These are phyloP conservation scores for Microcebus lehilahytsara DNA, from an alignment of 2,113 vertebrate genomes.

Conservation along the genomic window DNA sequence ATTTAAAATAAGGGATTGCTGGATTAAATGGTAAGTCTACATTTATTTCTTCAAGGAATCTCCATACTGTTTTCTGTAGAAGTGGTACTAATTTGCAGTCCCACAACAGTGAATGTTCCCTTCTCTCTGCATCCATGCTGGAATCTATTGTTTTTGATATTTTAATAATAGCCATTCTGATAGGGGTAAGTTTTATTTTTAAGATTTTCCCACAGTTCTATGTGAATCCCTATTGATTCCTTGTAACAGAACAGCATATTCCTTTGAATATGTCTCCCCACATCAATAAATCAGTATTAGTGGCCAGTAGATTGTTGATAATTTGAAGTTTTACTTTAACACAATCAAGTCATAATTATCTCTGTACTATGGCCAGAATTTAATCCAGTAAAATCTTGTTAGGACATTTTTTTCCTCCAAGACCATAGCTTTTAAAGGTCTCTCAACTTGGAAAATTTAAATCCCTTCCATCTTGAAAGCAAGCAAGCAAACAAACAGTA, in stretches of 20 bases:
- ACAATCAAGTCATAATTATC: slow-evolving; percentile 55
- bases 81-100: too few species aligned
- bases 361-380: slow-evolving; percentile 51
- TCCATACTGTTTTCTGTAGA: too few species aligned
- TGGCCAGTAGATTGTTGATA: slow-evolving; percentile 59
- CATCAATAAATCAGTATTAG: slow-evolving; percentile 66
- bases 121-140: too few species aligned
- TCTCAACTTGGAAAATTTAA: slow-evolving; percentile 35
- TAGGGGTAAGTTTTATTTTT: background rate
- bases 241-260: background rate
- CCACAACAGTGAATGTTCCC: too few species aligned
- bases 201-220: slow-evolving; percentile 1
- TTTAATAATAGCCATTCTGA: too few species aligned
- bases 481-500: background rate
- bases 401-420: background rate
- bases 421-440: background rate
- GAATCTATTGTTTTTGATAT: too few species aligned
- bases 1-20: background rate
- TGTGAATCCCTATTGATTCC: slow-evolving; percentile 43
- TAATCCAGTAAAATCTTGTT: slow-evolving; percentile 54
- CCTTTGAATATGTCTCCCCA: background rate
- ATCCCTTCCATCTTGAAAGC: slow-evolving; percentile 35
- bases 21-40: too few species aligned
- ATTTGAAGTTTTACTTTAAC: slow-evolving; percentile 73
- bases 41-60: too few species aligned